Evolutionary conservation across 2,797 vertebrate species (phyloP), one percentile per base, ranked within the genome.

Genomic region (Sebastes paucispinis): DNA sequence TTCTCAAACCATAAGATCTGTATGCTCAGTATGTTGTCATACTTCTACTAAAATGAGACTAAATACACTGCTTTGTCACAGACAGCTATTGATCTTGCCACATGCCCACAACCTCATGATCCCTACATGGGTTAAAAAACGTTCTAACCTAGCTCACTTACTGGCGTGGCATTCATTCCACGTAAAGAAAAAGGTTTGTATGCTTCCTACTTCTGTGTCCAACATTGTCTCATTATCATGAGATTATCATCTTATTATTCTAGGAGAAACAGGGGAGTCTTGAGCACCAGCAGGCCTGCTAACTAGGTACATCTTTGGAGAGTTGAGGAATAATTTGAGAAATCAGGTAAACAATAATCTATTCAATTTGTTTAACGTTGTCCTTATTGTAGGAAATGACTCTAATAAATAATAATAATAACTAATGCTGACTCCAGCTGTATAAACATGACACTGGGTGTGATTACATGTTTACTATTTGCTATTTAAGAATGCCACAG

Each of bases 181-280:
- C 39, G 31, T 52, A 31, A 39, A 12, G 2, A 20, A 24, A 31
- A 22, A 16, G 10, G 32, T 43, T 66, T 47, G 8, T 43, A 43
- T 34, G 11, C 29, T n/a, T 69, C n/a, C 16, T 67, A 24, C 27
- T 62, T 62, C 65, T 4, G 2, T 34, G 16, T 2, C 12, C 3
- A 64, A 50, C 27, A 27, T 11, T 39, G 29, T 68, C 64, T 63
- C 60, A 25, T 63, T 74, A 73, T 43, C 63, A 73, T 29, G 50
- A 68, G 24, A 68, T 73, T 29, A 62, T 43, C 47, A 74, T 74
- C 1, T 16, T 55, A 54, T 80, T 80, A 67, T 73, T 60, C 22
- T 54, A 16, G 18, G 36, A 62, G 29, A 20, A 69, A 36, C 43
- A 62, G 63, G 39, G 31, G 24, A 79, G 39, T 36, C 20, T 4